phyloP scores from a whole-genome alignment of 1,140 invertebrate species.

The Cotesia typhae region DNA sequence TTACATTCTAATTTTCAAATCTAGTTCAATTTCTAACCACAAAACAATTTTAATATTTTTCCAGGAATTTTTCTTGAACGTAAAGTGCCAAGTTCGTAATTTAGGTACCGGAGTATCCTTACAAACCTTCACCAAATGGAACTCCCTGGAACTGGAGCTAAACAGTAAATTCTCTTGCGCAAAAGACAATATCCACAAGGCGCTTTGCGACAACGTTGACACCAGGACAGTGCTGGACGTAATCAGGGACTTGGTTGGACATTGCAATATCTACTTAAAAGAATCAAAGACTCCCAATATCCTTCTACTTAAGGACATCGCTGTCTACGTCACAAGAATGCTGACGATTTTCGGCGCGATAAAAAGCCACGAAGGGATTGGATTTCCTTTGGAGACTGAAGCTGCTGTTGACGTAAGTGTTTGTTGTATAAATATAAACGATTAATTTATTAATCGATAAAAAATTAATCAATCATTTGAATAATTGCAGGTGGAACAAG shows the following conservation, averaged over 20 bases:
- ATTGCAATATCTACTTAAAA: conserved; percentile 87
- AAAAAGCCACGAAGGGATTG: conserved; percentile 74
- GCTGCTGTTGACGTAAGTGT: conserved; percentile 67
- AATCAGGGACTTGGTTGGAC: conserved; percentile 83
- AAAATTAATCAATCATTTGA: conserved; percentile 12
- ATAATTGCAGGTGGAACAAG: conserved; percentile 74
- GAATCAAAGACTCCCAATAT: conserved; percentile 69
- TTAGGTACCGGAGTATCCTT: conserved; percentile 65
- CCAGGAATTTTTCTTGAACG: conserved; percentile 90
- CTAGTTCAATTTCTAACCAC: conserved; percentile 12
- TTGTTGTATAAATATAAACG: conserved; percentile 30
- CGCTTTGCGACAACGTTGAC: conserved; percentile 96
- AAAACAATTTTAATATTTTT: neutral
- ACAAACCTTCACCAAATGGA: conserved; percentile 75
- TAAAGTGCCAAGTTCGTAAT: conserved; percentile 86
- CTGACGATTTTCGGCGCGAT: conserved; percentile 91
- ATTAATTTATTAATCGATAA: conserved; percentile 8
- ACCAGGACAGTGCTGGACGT: conserved; percentile 85
- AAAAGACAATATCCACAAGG: conserved; percentile 80
- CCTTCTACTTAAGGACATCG: conserved; percentile 74
- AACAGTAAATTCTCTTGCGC: conserved; percentile 73
- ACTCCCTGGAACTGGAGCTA: conserved; percentile 71
- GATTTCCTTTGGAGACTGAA: conserved; percentile 74
- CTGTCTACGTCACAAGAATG: conserved; percentile 85
- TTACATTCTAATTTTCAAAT: too few relatives aligned